Conservation (phyloP, 2,113 vertebrate genomes). For the Pterocles gutturalis region DNA sequence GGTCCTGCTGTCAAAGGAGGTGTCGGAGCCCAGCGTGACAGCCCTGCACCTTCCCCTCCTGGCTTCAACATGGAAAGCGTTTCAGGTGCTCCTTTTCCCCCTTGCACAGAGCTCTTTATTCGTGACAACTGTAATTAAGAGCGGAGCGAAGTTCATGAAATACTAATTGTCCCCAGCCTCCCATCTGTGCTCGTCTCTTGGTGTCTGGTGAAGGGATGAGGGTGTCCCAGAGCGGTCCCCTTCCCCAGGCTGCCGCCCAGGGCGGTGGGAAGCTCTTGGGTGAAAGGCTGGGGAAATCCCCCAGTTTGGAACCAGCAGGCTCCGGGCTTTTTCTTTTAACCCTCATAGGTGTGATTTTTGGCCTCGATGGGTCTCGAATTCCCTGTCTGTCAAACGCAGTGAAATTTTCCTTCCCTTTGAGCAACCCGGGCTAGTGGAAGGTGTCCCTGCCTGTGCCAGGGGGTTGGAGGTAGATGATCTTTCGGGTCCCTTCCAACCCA, state of each 20-base stretch:
- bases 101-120: neutral
- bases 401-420: no score
- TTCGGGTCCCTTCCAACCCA: no score
- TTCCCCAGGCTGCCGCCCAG: neutral
- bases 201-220: neutral
- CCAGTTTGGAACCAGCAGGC: neutral
- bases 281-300: neutral
- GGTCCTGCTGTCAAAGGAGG: neutral
- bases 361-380: no score
- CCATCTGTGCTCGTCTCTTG: neutral
- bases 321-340: no score
- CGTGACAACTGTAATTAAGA: neutral
- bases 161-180: neutral
- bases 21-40: neutral
- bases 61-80: neutral
- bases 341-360: no score
- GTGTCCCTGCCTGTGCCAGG: neutral
- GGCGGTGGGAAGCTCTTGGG: neutral
- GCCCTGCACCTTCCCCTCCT: neutral
- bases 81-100: neutral
- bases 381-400: no score
- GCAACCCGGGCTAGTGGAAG: neutral
- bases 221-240: accelerated
- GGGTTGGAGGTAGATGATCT: neutral
- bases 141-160: neutral